Conservation (phyloP, 2,113 vertebrate species). For the Channa maculata region DNA sequence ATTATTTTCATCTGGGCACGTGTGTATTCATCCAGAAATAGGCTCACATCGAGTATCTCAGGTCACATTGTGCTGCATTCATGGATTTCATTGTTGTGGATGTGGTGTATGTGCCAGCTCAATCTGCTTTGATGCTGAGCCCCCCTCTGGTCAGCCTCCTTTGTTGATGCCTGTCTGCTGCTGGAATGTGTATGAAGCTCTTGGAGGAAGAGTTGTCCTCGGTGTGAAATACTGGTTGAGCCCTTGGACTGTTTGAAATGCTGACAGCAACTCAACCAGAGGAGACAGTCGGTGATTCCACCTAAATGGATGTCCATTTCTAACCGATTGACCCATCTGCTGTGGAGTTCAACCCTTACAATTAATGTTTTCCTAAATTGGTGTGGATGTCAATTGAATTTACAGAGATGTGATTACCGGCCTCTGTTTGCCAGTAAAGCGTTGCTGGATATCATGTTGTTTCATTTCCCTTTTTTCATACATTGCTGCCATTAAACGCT, state of each 20-base stretch:
- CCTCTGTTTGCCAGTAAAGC: conserved; percentile 58
- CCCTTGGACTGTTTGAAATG: conserved; percentile 10
- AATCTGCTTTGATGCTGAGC: conserved; percentile 26
- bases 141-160: background rate
- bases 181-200: conserved; percentile 13
- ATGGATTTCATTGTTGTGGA: background rate
- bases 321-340: conserved; percentile 35
- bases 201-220: conserved; percentile 21
- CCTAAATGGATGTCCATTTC: conserved; percentile 48
- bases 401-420: conserved; percentile 67
- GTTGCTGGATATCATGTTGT: conserved; percentile 34
- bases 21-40: background rate
- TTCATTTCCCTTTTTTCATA: conserved; percentile 43
- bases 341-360: conserved; percentile 31
- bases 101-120: background rate
- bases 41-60: background rate
- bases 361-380: conserved; percentile 63
- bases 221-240: background rate
- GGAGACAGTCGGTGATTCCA: conserved; percentile 38
- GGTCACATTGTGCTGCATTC: background rate
- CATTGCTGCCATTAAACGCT: background rate
- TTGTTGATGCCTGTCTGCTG: conserved; percentile 28
- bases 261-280: conserved; percentile 30
- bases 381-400: conserved; percentile 72
- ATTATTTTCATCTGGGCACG: background rate